Conservation (phyloP, 2,113 vertebrate species). For the Grammomys dolichurus region DNA sequence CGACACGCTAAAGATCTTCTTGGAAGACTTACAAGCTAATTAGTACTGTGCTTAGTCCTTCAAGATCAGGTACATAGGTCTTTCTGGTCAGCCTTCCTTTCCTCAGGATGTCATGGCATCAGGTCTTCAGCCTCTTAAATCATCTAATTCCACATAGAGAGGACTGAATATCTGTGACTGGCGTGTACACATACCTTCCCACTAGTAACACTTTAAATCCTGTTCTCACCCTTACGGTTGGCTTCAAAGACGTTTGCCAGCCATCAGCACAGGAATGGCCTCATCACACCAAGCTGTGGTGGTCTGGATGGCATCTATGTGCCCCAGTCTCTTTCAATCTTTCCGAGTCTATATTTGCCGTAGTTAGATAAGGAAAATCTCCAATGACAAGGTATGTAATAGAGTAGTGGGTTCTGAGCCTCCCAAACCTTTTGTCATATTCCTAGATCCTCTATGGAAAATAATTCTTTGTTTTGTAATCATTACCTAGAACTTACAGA, state of each 20-base stretch:
- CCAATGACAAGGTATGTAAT: not conserved
- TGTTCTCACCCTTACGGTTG: not conserved
- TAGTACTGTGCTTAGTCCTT: not conserved
- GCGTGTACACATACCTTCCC: not conserved
- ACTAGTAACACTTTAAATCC: not conserved
- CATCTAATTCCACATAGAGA: not conserved
- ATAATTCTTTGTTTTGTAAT: slow-evolving; percentile 21
- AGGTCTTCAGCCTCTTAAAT: not conserved
- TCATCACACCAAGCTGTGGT: not conserved
- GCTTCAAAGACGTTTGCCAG: not conserved
- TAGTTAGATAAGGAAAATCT: slow-evolving; percentile 9
- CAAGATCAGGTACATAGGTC: not conserved
- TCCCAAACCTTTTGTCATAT: slow-evolving; percentile 36
- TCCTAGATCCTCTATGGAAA: slow-evolving; percentile 40
- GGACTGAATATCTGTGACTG: not conserved
- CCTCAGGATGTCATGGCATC: not conserved
- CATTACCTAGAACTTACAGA: not conserved
- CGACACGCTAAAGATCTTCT: not conserved
- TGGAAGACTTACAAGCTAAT: not conserved
- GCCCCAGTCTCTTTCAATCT: not conserved
- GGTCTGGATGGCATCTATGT: not conserved
- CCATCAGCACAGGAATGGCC: not conserved
- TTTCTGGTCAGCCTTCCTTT: not conserved
- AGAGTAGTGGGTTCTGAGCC: slow-evolving; percentile 6
- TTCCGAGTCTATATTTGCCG: not conserved